Conservation (phyloP, 1,140 invertebrate species). For the Lucilia cuprina region DNA sequence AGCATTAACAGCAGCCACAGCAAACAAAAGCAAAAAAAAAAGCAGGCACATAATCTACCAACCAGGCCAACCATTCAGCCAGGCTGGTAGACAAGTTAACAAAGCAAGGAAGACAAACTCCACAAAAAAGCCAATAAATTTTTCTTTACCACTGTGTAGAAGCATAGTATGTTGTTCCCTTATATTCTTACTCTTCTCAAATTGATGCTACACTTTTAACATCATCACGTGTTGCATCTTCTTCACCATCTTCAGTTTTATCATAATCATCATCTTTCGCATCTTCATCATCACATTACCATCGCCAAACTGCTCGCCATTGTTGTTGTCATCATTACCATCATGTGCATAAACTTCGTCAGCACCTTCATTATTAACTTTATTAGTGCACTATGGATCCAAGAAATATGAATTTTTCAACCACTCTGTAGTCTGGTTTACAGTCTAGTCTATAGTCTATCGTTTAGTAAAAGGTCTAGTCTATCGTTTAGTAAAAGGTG, state of each 20-base stretch:
- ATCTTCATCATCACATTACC: neutral
- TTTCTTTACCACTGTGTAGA: neutral
- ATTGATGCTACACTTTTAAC: constrained; percentile 21
- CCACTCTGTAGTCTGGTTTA: no score
- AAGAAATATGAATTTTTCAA: no score
- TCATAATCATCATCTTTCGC: neutral
- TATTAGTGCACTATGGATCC: neutral
- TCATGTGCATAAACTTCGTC: neutral
- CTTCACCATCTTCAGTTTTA: constrained; percentile 16
- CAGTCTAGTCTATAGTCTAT: no score
- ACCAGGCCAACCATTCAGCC: constrained; percentile 26
- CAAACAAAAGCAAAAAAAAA: constrained; percentile 42
- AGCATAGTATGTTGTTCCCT: neutral
- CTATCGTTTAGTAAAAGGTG: no score
- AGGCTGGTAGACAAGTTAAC: constrained; percentile 4
- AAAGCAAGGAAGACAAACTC: constrained; percentile 22
- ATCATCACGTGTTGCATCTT: constrained; percentile 34
- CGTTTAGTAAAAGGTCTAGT: no score
- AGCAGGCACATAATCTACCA: constrained; percentile 18
- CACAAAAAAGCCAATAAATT: neutral
- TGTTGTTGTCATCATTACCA: neutral
- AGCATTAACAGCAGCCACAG: constrained; percentile 21
- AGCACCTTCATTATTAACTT: neutral
- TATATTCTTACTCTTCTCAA: neutral
- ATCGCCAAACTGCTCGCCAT: neutral